A percentile compares a stretch with the other conserved stretches of the same genome.
phyloP scores from a whole-genome alignment of 2,113 vertebrate genomes.

The Synchiropus splendidus region DNA sequence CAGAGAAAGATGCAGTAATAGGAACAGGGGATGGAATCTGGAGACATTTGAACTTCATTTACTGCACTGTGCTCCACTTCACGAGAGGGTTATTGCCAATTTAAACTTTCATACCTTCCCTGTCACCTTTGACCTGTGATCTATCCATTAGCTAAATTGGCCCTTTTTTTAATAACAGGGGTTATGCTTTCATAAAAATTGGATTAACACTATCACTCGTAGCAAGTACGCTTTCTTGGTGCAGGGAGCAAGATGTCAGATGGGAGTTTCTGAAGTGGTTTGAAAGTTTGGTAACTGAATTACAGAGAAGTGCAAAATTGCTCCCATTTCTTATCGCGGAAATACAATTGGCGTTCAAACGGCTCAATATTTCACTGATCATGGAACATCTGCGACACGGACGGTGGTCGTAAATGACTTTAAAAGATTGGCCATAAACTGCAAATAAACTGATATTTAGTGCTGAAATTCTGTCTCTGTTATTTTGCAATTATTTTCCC shows the following conservation, averaged over 20 bases:
- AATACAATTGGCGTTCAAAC: conserved; percentile 48
- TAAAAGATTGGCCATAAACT: conserved; percentile 24
- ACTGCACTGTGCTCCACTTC: conserved; percentile 14
- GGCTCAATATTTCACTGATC: conserved; percentile 47
- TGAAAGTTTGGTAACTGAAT: conserved; percentile 56
- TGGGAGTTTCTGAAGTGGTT: conserved; percentile 23
- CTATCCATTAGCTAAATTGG: conserved; percentile 55
- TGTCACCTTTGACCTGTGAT: conserved; percentile 35
- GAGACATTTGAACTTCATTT: conserved; percentile 3
- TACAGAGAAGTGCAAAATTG: conserved; percentile 42
- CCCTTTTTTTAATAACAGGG: conserved; percentile 19
- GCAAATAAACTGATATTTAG: conserved; percentile 32
- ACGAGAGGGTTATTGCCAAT: conserved; percentile 13
- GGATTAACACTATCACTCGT: conserved; percentile 3
- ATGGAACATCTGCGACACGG: conserved; percentile 34
- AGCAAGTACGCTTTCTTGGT: too few relatives aligned
- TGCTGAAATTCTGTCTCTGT: conserved; percentile 15
- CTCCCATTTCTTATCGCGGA: conserved; percentile 43
- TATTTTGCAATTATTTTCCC: not conserved
- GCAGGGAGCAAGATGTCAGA: too few relatives aligned
- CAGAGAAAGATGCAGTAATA: too few relatives aligned
- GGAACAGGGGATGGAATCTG: too few relatives aligned
- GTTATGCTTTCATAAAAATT: conserved; percentile 25
- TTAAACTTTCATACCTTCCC: conserved; percentile 28
- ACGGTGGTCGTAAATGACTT: conserved; percentile 32